Base-by-base conservation (phyloP, 2,797 vertebrate species). In the Gymnoscopelus microlampas region DNA sequence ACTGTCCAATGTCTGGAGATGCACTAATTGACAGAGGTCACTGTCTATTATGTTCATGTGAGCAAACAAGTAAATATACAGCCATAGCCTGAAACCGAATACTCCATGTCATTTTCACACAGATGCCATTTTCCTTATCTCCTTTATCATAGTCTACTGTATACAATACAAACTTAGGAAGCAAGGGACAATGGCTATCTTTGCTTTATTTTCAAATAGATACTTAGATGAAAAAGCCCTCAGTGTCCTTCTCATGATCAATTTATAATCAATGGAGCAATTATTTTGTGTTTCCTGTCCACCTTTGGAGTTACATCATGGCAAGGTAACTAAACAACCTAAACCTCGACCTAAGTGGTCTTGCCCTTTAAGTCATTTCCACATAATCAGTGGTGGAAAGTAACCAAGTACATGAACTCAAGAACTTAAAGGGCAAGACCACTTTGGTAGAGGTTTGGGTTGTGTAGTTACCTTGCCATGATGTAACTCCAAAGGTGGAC, bases 101-200 rank as follows among this genome's bases (percentile, higher is more conserved):
- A 3, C 14, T 9, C 23, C 19, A 19, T 19, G 19, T 19, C 19
- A 19, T 19, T 82, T 89, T 87, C 86, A 39, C 0, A 5, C 24
- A 76, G 72, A 19, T 19, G 19, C 1, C 19, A 19, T 19, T 82
- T 89, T 87, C 86, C 80, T 90, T 44, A 9, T 2, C 7, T 44
- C 7, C 65, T 73, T 26, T 35, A 44, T 44, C 39, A 2, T 39
- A 6, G 9, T 19, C 56, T 13, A 13, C 49, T 0, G 0, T 39
- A 87, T 80, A 86, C 86, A 89, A 83, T 77, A 71, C 56, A 70
- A 80, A 68, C 79, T 60, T 77, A 65, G 79, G 61, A 72, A 12
- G 11, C 0, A 0, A 24, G 53, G 75, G 39, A 91, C 88, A 90
- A 89, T 89, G 77, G 84, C 57, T 11, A 70, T 35, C 56, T 74